Evolutionary conservation across 2,888 invertebrate genomes (phyloP).

Genomic region (Epinotia demarniana): DNA sequence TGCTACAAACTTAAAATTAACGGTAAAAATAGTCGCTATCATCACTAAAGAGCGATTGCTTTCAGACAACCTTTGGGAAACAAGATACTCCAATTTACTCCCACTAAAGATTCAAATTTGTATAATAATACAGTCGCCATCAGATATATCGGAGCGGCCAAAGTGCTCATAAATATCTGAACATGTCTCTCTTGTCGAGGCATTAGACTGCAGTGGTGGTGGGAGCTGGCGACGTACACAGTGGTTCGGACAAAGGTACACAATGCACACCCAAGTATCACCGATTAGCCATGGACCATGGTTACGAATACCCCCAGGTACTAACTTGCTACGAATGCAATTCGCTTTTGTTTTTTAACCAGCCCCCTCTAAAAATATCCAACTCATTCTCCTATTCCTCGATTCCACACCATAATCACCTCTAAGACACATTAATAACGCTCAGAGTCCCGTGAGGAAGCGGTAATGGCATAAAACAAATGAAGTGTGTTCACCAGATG

Average conservation of each 20-base stretch:
- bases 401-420: neutral
- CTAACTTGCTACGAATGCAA: neutral
- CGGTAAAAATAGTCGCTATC: too few relatives aligned
- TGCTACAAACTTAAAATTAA: too few relatives aligned
- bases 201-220: too few relatives aligned
- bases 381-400: neutral
- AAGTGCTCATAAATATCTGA: too few relatives aligned
- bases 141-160: too few relatives aligned
- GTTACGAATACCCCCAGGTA: neutral
- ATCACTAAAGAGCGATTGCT: too few relatives aligned
- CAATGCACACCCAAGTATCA: neutral
- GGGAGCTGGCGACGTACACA: too few relatives aligned
- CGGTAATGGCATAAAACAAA: neutral
- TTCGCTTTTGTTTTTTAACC: slow-evolving; percentile 1
- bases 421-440: neutral
- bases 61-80: too few relatives aligned
- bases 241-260: neutral
- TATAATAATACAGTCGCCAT: too few relatives aligned
- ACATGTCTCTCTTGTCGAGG: too few relatives aligned
- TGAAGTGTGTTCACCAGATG: slow-evolving; percentile 12
- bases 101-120: too few relatives aligned
- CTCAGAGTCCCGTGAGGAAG: neutral
- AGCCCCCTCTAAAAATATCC: neutral
- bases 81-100: too few relatives aligned
- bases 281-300: neutral